Base-by-base conservation (phyloP, 2,113 vertebrate species). In the Microtus ochrogaster region DNA sequence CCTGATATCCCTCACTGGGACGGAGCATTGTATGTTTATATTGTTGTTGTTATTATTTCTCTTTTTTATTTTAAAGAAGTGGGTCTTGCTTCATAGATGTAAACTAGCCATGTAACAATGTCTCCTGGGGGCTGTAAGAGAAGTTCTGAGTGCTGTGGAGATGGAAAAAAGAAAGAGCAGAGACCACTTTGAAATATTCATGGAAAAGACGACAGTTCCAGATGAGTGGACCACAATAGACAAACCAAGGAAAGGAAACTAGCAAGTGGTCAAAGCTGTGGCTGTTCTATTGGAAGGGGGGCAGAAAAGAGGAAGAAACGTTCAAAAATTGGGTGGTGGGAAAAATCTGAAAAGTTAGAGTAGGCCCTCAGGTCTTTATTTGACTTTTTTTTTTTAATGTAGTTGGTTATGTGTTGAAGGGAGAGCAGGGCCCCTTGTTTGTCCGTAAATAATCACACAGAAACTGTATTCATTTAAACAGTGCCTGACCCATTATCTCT, bases 71-170 rank as follows among this genome's bases (percentile, higher is more conserved):
- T 82, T 78, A 70, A 47, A 36, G 39, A 91, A 72, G 52, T 68
- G 92, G 63, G 3, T 49, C 47, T 93, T 93, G 85, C 63, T 95
- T 84, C 77, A 88, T 55, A 78, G 91, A 94, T 93, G 66, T 65
- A 89, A 93, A 83, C 41, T 44, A 68, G 30, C 41, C 73, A 22
- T 39, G 41, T 33, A n/a, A 65, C 28, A 73, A 63, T 92, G 41
- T 70, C 24, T 81, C 66, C n/a, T 17, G 16, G 33, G 44, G n/a
- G 44, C 19, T 66, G 17, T n/a, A 36, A 73, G 70, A 52, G 19
- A 96, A n/a, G 33, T 65, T 47, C 63, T 8, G 76, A 95, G 41
- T 78, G 13, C 30, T 78, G 4, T 58, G 36, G 79, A 61, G n/a
- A 55, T 41, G 63, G 39, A 81, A 89, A 94, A 28, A 66, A 66